Percentiles rank a stretch among this genome's conserved stretches.
These are phyloP conservation scores for Galendromus occidentalis DNA, from an alignment of 1,140 invertebrate species.

Conservation along the genomic window DNA sequence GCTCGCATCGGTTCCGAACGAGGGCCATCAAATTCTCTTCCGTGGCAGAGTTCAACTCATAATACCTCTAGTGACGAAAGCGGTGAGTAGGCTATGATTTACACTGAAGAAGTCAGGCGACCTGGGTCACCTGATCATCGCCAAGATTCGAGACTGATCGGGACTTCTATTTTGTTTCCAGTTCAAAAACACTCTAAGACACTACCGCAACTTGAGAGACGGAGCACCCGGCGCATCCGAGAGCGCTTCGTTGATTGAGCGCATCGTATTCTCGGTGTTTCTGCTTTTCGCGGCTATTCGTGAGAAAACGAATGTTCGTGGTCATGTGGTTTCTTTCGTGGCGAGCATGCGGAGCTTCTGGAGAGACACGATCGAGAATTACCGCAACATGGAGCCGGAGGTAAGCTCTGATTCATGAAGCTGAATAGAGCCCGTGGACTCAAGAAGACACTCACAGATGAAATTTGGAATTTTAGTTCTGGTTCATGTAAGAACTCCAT, in stretches of 20 bases:
- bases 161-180: not conserved
- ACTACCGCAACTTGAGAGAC: slow-evolving; percentile 1
- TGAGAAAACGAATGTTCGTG: not conserved
- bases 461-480: too few relatives aligned
- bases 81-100: not conserved
- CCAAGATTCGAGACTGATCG: not conserved
- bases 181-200: not conserved
- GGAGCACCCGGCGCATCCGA: not conserved
- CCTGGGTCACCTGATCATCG: not conserved
- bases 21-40: not conserved
- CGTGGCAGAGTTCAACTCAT: not conserved
- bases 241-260: not conserved
- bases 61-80: not conserved
- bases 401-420: not conserved
- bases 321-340: not conserved
- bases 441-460: too few relatives aligned
- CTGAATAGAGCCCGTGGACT: too few relatives aligned
- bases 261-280: not conserved
- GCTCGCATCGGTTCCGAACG: not conserved
- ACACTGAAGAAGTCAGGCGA: too few relatives aligned
- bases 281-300: not conserved
- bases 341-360: not conserved
- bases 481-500: too few relatives aligned
- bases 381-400: slow-evolving; percentile 9
- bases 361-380: not conserved